Base-by-base conservation (phyloP, 2,888 invertebrate genomes). In the Drosophila quinaria region DNA sequence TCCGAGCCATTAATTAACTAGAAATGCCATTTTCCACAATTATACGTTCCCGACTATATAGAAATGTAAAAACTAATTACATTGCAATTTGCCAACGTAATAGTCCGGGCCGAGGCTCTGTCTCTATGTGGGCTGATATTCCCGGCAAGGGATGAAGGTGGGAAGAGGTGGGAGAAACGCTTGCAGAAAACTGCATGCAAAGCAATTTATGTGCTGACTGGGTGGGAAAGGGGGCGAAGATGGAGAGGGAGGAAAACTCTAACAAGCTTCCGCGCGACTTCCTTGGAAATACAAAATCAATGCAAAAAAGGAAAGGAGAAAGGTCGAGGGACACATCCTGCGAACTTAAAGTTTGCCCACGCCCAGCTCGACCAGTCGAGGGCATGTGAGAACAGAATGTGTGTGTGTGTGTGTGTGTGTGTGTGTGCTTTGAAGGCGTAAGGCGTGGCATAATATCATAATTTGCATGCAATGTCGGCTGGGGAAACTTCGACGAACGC, bases 61-160 rank as follows among this genome's bases (percentile, higher is more conserved):
- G 78, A 87, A 83, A 90, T 84, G 78, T 76, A 78, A 87, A 86
- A 89, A 88, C 91, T 90, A 91, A 91, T 90, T 90, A 90, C 90
- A 91, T 89, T 87, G 85, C 83, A 90, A 89, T 90, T 91, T 90
- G 87, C 82, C 86, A 89, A 69, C 81, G 83, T 81, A 89, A 90
- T 89, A 85, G 87, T 76, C 78, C 63, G 78, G 68, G 81, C 74
- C 71, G 58, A 64, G 71, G 78, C 78, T 73, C 77, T 75, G 73
- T 66, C 73, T 64, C 63, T 73, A 39, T 73, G 29, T 29, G 25
- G 25, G n/a, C 41, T 33, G 56, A 52, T 46, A 42, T 13, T 6
- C 13, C 3, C 3, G 25, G 35, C 2, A 1, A 8, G 25, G 25
- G 25, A 1, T 25, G 47, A 54, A 25, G 39, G 35, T 15, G 46